Evolutionary conservation across 2,888 invertebrate genomes (phyloP).

Genomic region (Auanema sp.): DNA sequence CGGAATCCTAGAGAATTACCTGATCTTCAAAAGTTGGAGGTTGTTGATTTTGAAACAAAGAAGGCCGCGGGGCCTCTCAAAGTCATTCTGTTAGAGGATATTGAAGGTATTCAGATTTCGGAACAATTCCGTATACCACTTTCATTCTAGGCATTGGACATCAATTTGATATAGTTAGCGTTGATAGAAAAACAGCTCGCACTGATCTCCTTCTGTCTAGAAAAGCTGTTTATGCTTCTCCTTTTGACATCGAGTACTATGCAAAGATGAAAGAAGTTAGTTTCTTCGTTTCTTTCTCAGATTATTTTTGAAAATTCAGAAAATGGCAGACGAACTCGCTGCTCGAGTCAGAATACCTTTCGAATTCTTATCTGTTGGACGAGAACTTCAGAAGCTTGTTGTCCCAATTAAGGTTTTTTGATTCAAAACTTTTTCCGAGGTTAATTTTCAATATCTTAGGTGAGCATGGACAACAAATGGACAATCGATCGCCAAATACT

Average conservation of each 20-base stretch:
- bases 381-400: conserved; percentile 47
- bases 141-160: conserved; percentile 53
- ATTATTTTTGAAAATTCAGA: conserved; percentile 34
- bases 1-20: conserved; percentile 54
- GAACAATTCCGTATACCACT: background rate
- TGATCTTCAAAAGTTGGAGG: conserved; percentile 48
- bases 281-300: background rate
- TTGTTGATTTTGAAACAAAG: conserved; percentile 43
- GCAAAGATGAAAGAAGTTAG: conserved; percentile 54
- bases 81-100: conserved; percentile 57
- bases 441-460: conserved; percentile 17
- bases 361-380: conserved; percentile 45
- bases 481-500: conserved; percentile 45
- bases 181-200: conserved; percentile 45
- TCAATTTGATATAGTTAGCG: conserved; percentile 58
- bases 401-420: conserved; percentile 44
- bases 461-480: conserved; percentile 60
- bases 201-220: conserved; percentile 46
- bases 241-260: conserved; percentile 60
- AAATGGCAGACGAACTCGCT: conserved; percentile 58
- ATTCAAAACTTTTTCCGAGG: background rate
- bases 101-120: conserved; percentile 46
- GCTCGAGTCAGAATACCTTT: conserved; percentile 54
- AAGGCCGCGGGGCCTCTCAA: conserved; percentile 47
- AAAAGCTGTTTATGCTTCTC: conserved; percentile 61